Percentiles rank a stretch among this genome's conserved stretches.
Evolutionary conservation across 2,888 invertebrate genomes (phyloP).

Genomic region (Acrobasis suavella): DNA sequence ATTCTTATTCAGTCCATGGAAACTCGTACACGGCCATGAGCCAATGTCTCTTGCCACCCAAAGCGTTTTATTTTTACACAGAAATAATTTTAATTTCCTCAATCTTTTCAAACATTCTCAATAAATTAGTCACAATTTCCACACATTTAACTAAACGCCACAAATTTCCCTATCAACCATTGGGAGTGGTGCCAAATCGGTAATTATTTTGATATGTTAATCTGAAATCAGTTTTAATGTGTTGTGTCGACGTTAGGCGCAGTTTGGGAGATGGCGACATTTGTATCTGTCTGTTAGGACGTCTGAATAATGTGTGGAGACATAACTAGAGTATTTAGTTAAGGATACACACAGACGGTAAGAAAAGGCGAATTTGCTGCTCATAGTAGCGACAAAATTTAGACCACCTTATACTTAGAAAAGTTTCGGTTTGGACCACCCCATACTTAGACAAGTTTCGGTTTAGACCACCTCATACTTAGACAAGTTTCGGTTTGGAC

Average conservation of each 20-base stretch:
- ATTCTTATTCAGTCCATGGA: too few species aligned
- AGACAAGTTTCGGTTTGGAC: too few species aligned
- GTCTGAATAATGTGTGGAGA: constrained; percentile 2
- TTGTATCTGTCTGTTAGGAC: constrained; percentile 9
- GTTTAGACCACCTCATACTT: too few species aligned
- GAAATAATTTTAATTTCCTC: not conserved
- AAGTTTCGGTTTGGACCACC: too few species aligned
- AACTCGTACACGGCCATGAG: too few species aligned
- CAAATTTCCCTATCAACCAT: constrained; percentile 1
- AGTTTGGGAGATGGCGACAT: constrained; percentile 7
- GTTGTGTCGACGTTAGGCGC: not conserved
- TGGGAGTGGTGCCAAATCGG: constrained; percentile 15
- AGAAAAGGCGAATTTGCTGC: not conserved
- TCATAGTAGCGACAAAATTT: too few species aligned
- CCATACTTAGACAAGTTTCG: too few species aligned
- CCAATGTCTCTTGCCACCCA: too few species aligned
- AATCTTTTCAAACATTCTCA: not conserved
- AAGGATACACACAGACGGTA: not conserved
- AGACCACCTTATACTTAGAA: too few species aligned
- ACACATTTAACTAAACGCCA: not conserved
- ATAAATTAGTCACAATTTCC: not conserved
- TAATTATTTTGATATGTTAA: constrained; percentile 20
- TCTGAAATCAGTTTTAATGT: constrained; percentile 5
- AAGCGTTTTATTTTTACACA: too few species aligned
- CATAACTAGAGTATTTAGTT: constrained; percentile 7